phyloP scores from a whole-genome alignment of 2,113 vertebrate genomes.

The Campylomormyrus numenius region DNA sequence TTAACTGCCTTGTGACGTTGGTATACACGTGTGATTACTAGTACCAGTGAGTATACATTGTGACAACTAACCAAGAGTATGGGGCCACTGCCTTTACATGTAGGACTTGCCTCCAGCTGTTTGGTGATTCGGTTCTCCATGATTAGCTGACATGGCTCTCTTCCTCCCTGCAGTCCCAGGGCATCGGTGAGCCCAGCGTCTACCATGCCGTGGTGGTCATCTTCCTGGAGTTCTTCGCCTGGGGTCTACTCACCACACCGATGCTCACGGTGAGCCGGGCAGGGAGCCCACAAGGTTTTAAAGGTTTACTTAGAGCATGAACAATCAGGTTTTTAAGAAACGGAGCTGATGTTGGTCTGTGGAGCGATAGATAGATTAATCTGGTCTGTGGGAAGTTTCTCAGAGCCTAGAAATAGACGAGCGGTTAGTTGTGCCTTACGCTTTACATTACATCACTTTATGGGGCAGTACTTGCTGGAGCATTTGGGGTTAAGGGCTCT shows the following conservation, averaged over 20 bases:
- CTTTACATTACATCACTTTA: neutral
- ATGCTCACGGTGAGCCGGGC: slow-evolving; percentile 71
- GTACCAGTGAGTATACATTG: neutral
- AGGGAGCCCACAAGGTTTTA: neutral
- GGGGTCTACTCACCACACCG: slow-evolving; percentile 80
- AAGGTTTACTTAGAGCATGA: neutral
- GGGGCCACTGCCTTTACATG: neutral
- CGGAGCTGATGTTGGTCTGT: neutral
- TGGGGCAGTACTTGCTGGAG: neutral
- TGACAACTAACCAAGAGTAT: neutral
- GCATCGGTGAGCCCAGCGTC: slow-evolving; percentile 82
- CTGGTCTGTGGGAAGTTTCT: neutral
- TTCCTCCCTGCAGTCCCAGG: slow-evolving; percentile 67
- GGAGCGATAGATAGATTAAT: neutral
- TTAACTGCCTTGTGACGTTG: neutral
- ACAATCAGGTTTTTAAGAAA: neutral
- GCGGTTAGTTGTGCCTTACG: neutral
- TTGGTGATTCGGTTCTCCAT: neutral
- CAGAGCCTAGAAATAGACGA: neutral
- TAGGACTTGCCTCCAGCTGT: neutral
- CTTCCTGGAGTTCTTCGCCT: slow-evolving; percentile 88
- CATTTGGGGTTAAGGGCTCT: neutral
- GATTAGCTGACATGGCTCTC: neutral
- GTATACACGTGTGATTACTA: neutral
- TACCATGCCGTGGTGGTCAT: slow-evolving; percentile 87